Evolutionary conservation across 2,797 vertebrate genomes (phyloP).

Genomic region (Spizella passerina): DNA sequence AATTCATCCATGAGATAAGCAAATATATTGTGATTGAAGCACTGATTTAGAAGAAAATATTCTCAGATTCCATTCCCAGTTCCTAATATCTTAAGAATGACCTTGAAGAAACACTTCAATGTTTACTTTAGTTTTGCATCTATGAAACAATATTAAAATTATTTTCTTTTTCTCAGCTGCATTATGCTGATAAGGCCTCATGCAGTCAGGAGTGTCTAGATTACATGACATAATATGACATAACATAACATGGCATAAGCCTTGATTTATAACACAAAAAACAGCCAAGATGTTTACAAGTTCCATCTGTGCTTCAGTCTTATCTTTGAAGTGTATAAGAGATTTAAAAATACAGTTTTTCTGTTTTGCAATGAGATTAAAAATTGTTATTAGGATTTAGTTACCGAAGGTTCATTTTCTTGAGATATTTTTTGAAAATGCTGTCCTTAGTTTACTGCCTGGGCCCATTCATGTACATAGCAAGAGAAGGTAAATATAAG

Average conservation of each 20-base stretch:
- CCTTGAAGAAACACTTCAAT: background rate
- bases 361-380: background rate
- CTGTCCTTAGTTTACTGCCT: background rate
- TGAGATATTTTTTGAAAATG: background rate
- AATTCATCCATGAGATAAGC: background rate
- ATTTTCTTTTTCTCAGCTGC: background rate
- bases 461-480: background rate
- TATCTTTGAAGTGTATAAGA: background rate
- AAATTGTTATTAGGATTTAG: background rate
- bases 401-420: background rate
- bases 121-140: background rate
- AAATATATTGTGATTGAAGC: background rate
- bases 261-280: background rate
- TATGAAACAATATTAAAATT: background rate
- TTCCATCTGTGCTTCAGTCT: background rate
- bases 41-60: background rate
- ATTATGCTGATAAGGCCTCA: background rate
- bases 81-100: background rate
- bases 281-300: background rate
- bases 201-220: background rate
- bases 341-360: background rate
- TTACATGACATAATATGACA: background rate
- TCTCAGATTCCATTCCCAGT: background rate
- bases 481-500: slow-evolving; percentile 3
- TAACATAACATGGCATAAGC: background rate